These are phyloP conservation scores for Luidia sarsii DNA, from an alignment of 53 echinoderm and acorn worm genomes.

Conservation along the genomic window DNA sequence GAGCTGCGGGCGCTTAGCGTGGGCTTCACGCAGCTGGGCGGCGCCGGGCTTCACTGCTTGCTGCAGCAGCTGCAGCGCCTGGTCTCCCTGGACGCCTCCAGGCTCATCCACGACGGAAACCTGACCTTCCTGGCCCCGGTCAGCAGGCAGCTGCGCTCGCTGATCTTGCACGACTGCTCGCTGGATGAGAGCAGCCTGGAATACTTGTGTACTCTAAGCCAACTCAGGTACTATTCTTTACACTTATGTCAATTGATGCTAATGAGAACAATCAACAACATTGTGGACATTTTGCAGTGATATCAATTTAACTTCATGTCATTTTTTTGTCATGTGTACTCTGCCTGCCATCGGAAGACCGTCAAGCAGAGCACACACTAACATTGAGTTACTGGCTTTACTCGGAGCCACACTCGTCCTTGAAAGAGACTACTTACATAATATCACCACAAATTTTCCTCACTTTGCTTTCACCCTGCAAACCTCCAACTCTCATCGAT, in stretches of 20 bases:
- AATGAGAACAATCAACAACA: neutral
- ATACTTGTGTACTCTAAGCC: constrained; percentile 61
- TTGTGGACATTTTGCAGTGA: neutral
- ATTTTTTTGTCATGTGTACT: neutral
- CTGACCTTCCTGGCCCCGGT: constrained; percentile 70
- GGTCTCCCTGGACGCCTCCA: constrained; percentile 77
- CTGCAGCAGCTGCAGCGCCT: constrained; percentile 62
- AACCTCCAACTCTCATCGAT: too few relatives aligned
- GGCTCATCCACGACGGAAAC: constrained; percentile 84
- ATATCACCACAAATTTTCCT: too few relatives aligned
- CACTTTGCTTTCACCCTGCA: too few relatives aligned
- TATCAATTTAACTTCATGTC: neutral
- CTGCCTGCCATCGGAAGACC: too few relatives aligned
- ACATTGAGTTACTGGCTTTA: too few relatives aligned
- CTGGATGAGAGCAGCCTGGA: constrained; percentile 71
- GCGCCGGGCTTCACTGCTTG: constrained; percentile 68
- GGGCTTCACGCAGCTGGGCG: constrained; percentile 73
- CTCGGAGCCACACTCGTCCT: too few relatives aligned
- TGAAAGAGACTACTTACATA: too few relatives aligned
- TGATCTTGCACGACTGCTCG: constrained; percentile 87
- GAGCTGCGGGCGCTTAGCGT: constrained; percentile 73
- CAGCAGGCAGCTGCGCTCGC: constrained; percentile 57
- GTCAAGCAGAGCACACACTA: too few relatives aligned
- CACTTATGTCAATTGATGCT: too few relatives aligned
- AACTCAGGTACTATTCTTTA: neutral